phyloP scores from a whole-genome alignment of 1,140 invertebrate species.

The Bombus confusus region DNA sequence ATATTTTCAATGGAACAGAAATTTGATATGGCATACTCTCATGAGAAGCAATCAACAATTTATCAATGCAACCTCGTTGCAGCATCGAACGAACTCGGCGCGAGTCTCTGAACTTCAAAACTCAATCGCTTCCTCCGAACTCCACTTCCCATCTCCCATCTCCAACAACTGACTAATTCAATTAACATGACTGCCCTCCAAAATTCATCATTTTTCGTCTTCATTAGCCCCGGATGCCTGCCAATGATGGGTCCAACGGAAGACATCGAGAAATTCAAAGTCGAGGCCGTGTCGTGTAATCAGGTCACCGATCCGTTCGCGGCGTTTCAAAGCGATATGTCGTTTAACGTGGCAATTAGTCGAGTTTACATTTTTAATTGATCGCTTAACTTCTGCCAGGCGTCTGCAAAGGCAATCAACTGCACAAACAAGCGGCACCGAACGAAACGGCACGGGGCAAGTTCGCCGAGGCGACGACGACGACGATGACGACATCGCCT shows the following conservation, averaged over 20 bases:
- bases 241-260: too few relatives aligned
- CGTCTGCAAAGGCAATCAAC: conserved; percentile 59
- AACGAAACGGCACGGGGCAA: conserved; percentile 50
- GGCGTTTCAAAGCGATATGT: conserved; percentile 47
- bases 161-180: neutral
- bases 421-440: conserved; percentile 57
- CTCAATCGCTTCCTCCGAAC: neutral
- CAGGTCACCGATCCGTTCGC: conserved; percentile 23
- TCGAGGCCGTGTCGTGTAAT: conserved; percentile 11
- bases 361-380: conserved; percentile 70
- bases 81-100: neutral
- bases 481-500: neutral
- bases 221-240: neutral
- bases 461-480: conserved; percentile 19
- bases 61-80: too few relatives aligned
- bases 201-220: conserved; percentile 1
- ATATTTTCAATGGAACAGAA: too few relatives aligned
- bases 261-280: neutral
- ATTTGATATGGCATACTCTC: too few relatives aligned
- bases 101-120: neutral
- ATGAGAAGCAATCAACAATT: too few relatives aligned
- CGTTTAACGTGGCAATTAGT: conserved; percentile 64
- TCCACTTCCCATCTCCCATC: neutral
- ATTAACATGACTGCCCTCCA: neutral
- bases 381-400: conserved; percentile 59